Base-by-base conservation (phyloP, 2,113 vertebrate genomes). In the Psilopsiagon aymara region DNA sequence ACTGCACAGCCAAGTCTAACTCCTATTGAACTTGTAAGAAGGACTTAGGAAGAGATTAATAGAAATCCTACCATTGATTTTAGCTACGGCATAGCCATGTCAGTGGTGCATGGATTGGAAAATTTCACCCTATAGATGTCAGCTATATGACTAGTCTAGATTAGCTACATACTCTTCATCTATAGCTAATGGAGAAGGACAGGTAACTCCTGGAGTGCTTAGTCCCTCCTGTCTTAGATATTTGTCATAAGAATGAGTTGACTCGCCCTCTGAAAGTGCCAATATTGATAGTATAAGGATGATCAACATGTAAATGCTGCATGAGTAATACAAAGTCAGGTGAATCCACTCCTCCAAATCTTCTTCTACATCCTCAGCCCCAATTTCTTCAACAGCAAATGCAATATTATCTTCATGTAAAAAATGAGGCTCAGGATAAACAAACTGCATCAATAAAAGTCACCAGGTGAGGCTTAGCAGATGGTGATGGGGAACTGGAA, bases 401-500 rank as follows among this genome's bases (percentile, higher is more conserved):
- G 0, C 10, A 35, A 5, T 35, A 20, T n/a, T 17, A 24, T 46
- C 55, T 64, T 66, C 23, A 31, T 29, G 33, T 13, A 20, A 20
- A 47, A 71, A 81, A 57, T 35, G 47, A 74, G 11, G 43, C 14
- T 74, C 37, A 83, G 51, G 41, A 33, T 49, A 64, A 86, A 66
- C 6, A 44, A 80, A 31, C 28, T 31, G 13, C 52, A 21, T 55
- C 21, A 41, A 41, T 52, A 67, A 27, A 91, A 84, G 84, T 17
- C 92, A 82, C 62, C 86, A 87, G 68, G 41, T 95, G 87, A 96
- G 82, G 60, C 86, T 95, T 90, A 85, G 53, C 89, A 90, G 60
- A 82, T 87, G 87, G 63, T 4, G 9, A 94, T 87, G 68, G 87
- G 81, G 84, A 86, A 39, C 13, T 73, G 41, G 41, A 71, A 71